Evolutionary conservation across 2,113 vertebrate genomes (phyloP).

Genomic region (Alexandromys fortis): DNA sequence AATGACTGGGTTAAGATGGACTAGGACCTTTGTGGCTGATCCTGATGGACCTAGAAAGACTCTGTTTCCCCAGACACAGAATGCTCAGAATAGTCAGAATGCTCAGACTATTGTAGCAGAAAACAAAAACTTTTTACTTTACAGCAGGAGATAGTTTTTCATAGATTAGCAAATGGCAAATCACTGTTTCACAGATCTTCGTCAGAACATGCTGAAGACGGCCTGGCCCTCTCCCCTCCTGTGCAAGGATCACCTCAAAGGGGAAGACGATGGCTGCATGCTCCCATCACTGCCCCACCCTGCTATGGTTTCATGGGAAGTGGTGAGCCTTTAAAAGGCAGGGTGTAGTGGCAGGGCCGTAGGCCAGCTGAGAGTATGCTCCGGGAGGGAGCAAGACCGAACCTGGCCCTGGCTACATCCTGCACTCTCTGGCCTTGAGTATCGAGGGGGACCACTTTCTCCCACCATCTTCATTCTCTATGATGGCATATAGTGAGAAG

Average conservation of each 20-base stretch:
- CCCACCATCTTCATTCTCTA: too few species aligned
- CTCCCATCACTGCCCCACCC: not conserved
- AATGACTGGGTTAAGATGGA: not conserved
- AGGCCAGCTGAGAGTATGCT: not conserved
- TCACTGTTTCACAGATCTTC: not conserved
- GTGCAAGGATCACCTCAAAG: not conserved
- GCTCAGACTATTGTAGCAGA: not conserved
- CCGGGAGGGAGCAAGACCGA: not conserved
- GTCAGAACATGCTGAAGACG: not conserved
- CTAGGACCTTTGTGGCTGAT: not conserved
- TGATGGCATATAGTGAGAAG: not conserved
- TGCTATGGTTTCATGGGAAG: not conserved
- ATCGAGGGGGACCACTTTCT: not conserved
- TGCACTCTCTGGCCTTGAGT: not conserved
- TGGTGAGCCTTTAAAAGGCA: not conserved
- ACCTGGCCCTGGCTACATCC: not conserved
- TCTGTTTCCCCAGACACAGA: not conserved
- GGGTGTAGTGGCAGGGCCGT: not conserved
- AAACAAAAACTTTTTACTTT: slow-evolving; percentile 17
- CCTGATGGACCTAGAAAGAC: not conserved
- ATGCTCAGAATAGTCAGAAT: too few species aligned
- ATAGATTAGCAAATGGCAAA: not conserved
- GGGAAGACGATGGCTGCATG: too few species aligned
- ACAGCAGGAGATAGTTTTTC: not conserved
- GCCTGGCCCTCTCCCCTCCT: not conserved